Evolutionary conservation across 2,888 invertebrate species (phyloP), one percentile per base, ranked within the genome.

Genomic region (Entomobrya multifasciata): DNA sequence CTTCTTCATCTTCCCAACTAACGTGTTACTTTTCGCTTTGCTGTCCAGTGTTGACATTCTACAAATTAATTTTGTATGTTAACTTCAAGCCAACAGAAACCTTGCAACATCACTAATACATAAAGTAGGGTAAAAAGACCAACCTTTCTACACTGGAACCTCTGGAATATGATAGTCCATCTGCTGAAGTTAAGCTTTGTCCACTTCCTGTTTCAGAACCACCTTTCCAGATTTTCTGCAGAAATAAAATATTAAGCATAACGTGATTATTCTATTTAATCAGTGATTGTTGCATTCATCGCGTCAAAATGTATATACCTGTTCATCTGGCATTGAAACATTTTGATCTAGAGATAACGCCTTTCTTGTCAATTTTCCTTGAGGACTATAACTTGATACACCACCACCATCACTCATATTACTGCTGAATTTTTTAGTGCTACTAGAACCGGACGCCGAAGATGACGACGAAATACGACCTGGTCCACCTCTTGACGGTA

Each of bases 1-100:
- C 91, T 96, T 96, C 89, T 94, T 94, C 84, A 97, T 93, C 93
- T 97, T 97, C 20, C 96, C 96, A 92, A 97, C 96, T 47, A 97
- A 93, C 74, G 82, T 82, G 22, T 49, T 77, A 6, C 96, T 95
- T 93, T 96, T 95, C 93, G 96, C 97, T 92, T 97, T 96, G 0
- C 96, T 96, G 0, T 97, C 97, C 13, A 96, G 96, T 60, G 95
- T 96, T 0, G 97, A 97, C 90, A 97, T 93, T 57, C 96, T 95
- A 55, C 77, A 65, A 90, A 89, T 81, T 74, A 30, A 52, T 80
- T 10, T 74, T 27, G 41, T 49, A 41, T 36, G 36, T 36, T 36
- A 4, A 36, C 8, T 11, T 11, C 44, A 44, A 49, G 13, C 3
- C 13, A 49, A 27, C 36, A 60, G 72, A 22, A 55, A n/a, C 41